Evolutionary conservation across 2,113 vertebrate species (phyloP).

Genomic region (Microcebus griseorufus): DNA sequence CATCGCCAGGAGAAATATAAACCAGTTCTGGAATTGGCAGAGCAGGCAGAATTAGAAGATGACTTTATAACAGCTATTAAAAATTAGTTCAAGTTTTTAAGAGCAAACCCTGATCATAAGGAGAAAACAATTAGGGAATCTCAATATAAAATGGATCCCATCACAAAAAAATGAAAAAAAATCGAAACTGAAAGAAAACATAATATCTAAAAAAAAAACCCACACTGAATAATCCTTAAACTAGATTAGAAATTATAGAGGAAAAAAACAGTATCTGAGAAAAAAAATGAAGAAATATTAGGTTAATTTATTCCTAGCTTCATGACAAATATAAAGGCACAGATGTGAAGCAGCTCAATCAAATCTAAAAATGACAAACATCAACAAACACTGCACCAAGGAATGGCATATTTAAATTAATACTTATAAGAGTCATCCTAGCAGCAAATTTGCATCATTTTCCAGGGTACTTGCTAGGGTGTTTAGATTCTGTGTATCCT

Average conservation of each 20-base stretch:
- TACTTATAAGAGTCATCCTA: background rate
- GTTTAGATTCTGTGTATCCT: background rate
- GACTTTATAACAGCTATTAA: background rate
- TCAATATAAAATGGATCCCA: background rate
- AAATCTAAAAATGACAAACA: background rate
- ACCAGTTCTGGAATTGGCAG: background rate
- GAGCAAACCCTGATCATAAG: background rate
- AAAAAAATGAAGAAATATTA: background rate
- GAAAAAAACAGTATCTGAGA: background rate
- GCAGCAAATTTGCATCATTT: background rate
- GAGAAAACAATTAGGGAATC: background rate
- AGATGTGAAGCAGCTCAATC: background rate
- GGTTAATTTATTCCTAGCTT: background rate
- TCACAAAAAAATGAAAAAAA: no score
- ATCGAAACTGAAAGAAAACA: background rate
- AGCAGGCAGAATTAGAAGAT: background rate
- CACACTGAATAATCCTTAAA: background rate
- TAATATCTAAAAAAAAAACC: background rate
- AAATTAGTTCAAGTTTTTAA: background rate
- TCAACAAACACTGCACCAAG: background rate
- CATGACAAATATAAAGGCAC: background rate
- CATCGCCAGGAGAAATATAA: background rate
- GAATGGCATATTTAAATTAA: background rate
- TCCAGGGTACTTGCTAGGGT: background rate
- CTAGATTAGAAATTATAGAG: background rate